phyloP scores from a whole-genome alignment of 2,113 vertebrate genomes.

The Puma concolor region DNA sequence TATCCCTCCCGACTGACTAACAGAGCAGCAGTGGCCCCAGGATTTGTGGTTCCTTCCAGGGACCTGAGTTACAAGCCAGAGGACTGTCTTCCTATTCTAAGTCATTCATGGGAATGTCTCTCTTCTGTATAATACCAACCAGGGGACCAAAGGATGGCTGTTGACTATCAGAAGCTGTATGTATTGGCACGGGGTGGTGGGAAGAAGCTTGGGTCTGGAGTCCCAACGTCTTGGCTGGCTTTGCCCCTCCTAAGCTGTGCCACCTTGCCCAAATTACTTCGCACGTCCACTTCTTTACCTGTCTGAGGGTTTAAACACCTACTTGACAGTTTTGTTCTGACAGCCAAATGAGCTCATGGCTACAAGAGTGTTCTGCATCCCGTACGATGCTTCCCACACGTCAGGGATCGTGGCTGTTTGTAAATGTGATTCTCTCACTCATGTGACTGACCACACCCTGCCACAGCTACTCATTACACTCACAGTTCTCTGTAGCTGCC shows the following conservation, averaged over 20 bases:
- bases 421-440: background rate
- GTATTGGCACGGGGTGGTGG: background rate
- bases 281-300: background rate
- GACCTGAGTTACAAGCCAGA: background rate
- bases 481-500: no score
- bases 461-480: rapidly evolving
- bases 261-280: background rate
- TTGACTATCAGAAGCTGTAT: rapidly evolving
- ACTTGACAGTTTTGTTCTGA: background rate
- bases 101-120: background rate
- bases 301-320: background rate
- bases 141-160: background rate
- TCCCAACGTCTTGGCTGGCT: background rate
- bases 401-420: rapidly evolving
- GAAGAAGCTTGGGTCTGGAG: background rate
- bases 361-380: rapidly evolving
- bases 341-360: background rate
- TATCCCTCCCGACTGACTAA: background rate
- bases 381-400: rapidly evolving
- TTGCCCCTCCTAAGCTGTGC: background rate
- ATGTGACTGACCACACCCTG: background rate
- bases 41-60: background rate
- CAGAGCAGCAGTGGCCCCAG: background rate
- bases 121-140: background rate
- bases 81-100: background rate